These are phyloP conservation scores for Tetranychus piercei DNA, from an alignment of 2,888 invertebrate species.

Conservation along the genomic window DNA sequence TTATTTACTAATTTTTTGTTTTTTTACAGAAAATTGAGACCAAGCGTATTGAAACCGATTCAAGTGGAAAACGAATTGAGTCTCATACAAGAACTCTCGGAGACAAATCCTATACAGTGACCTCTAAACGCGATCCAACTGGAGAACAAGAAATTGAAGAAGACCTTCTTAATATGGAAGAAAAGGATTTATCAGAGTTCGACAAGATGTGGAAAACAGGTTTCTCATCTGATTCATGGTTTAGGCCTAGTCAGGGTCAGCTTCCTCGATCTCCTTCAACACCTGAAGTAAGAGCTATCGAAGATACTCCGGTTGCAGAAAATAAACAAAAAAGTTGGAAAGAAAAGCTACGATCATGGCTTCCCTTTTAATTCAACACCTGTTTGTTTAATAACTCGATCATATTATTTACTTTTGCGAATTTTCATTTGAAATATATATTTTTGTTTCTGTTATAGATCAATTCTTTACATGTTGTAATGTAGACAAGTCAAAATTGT, in stretches of 20 bases:
- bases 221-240: neutral
- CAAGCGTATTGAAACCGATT: neutral
- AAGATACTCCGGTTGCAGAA: neutral
- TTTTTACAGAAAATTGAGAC: neutral
- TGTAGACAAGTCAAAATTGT: too few species aligned
- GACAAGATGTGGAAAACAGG: neutral
- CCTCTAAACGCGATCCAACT: neutral
- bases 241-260: neutral
- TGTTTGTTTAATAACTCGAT: too few species aligned
- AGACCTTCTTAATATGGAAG: neutral
- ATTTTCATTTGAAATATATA: too few species aligned
- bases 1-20: neutral
- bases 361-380: neutral
- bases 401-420: too few species aligned
- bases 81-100: neutral
- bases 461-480: too few species aligned
- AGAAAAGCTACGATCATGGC: neutral
- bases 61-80: neutral
- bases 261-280: neutral
- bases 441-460: too few species aligned
- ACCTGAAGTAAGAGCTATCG: neutral
- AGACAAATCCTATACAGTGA: neutral
- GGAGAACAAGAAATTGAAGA: neutral
- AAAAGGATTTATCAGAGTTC: neutral
- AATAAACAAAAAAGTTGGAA: neutral